These are phyloP conservation scores for Sarcophilus harrisii DNA, from an alignment of 2,797 vertebrate genomes.

Conservation along the genomic window DNA sequence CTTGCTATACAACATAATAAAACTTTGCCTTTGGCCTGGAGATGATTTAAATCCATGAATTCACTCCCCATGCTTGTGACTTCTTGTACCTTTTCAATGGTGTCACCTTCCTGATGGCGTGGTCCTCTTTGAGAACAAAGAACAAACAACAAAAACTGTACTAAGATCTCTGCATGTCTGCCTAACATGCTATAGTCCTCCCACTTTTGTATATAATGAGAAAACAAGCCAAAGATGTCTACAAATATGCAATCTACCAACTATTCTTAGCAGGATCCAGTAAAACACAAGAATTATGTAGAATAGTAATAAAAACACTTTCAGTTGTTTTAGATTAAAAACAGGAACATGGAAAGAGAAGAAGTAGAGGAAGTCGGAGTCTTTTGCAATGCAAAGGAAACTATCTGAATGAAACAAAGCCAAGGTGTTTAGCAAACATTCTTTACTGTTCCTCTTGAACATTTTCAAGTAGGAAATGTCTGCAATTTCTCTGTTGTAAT, in stretches of 20 bases:
- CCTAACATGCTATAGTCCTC: fast-evolving
- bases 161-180: fast-evolving
- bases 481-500: background rate
- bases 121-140: too few relatives aligned
- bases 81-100: too few relatives aligned
- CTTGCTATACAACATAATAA: too few relatives aligned
- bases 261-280: background rate
- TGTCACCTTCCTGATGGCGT: too few relatives aligned
- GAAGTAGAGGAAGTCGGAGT: background rate
- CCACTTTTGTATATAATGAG: background rate
- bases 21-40: too few relatives aligned
- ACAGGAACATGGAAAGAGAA: background rate
- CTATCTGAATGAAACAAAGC: background rate
- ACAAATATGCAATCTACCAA: background rate
- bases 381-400: background rate
- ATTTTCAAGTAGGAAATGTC: background rate
- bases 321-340: slow-evolving; percentile 27
- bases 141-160: too few relatives aligned
- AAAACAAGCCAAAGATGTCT: background rate
- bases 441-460: background rate
- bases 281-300: background rate
- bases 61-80: too few relatives aligned
- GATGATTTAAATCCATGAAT: too few relatives aligned
- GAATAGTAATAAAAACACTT: background rate
- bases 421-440: background rate